A percentile compares a stretch with the other conserved stretches of the same genome.
Evolutionary conservation across 2,797 vertebrate species (phyloP).

Genomic region (Enteromius afrohamiltoni): DNA sequence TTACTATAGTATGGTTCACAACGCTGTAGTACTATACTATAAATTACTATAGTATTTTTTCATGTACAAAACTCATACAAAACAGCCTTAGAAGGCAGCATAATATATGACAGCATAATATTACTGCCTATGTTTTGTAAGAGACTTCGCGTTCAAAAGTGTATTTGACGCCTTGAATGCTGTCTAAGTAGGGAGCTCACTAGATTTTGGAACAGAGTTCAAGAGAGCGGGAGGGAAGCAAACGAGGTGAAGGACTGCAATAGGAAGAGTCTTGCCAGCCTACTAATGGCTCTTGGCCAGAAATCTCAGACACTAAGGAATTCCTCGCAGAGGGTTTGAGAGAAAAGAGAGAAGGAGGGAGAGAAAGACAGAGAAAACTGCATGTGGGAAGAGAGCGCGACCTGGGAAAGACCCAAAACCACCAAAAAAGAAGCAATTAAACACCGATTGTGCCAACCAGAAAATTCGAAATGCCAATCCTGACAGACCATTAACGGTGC

Average conservation of each 20-base stretch:
- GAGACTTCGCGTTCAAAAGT: background rate
- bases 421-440: conserved; percentile 20
- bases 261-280: conserved; percentile 76
- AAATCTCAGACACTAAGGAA: conserved; percentile 78
- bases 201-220: background rate
- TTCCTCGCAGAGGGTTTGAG: conserved; percentile 72
- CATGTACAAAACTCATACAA: background rate
- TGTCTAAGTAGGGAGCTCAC: background rate
- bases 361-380: conserved; percentile 38
- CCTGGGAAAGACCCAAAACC: conserved; percentile 47
- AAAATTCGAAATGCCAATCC: background rate
- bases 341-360: conserved; percentile 58
- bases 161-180: background rate
- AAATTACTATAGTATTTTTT: no score
- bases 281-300: conserved; percentile 74
- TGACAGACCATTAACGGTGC: no score
- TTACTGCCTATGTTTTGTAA: background rate
- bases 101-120: background rate
- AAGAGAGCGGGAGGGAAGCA: conserved; percentile 28
- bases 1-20: no score
- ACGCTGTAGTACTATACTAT: no score
- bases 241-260: conserved; percentile 66
- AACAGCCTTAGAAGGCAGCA: background rate
- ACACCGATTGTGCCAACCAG: background rate
- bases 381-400: conserved; percentile 61